Evolutionary conservation across 2,113 vertebrate genomes (phyloP).

Genomic region (Cichladusa arquata): DNA sequence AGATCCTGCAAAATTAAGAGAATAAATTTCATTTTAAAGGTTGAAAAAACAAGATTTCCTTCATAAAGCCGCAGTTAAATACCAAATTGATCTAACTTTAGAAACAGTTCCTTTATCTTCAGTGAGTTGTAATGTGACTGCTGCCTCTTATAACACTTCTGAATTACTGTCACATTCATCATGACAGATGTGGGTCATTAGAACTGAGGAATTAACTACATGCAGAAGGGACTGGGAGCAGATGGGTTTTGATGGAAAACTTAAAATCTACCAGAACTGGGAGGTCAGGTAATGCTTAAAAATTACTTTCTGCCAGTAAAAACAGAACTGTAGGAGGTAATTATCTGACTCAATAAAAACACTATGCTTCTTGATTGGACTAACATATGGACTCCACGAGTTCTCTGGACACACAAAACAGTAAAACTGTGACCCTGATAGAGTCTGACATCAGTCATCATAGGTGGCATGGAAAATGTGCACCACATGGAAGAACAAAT

Average conservation of each 20-base stretch:
- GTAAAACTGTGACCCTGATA: conserved; percentile 26
- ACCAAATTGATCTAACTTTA: not conserved
- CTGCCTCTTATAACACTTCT: not conserved
- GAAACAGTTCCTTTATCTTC: conserved; percentile 37
- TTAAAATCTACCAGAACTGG: conserved; percentile 6
- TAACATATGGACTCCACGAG: conserved; percentile 32
- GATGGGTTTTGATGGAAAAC: conserved; percentile 26
- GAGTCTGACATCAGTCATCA: conserved; percentile 38
- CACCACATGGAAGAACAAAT: conserved; percentile 39
- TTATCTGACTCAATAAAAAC: conserved; percentile 49
- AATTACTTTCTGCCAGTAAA: conserved; percentile 47
- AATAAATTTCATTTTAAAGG: not conserved
- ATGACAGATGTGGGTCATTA: conserved; percentile 44
- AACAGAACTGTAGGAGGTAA: conserved; percentile 38
- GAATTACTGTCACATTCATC: conserved; percentile 20
- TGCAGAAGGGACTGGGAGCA: not conserved
- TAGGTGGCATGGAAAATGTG: conserved; percentile 33
- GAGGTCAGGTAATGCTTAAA: conserved; percentile 18
- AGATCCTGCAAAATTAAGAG: not conserved
- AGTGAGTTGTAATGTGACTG: not conserved
- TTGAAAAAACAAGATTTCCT: not conserved
- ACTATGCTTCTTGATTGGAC: not conserved
- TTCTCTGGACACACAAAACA: not conserved
- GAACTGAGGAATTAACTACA: not conserved
- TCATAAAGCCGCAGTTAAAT: not conserved